Evolutionary conservation across 2,113 vertebrate species (phyloP).

Genomic region (Spea multiplicata): DNA sequence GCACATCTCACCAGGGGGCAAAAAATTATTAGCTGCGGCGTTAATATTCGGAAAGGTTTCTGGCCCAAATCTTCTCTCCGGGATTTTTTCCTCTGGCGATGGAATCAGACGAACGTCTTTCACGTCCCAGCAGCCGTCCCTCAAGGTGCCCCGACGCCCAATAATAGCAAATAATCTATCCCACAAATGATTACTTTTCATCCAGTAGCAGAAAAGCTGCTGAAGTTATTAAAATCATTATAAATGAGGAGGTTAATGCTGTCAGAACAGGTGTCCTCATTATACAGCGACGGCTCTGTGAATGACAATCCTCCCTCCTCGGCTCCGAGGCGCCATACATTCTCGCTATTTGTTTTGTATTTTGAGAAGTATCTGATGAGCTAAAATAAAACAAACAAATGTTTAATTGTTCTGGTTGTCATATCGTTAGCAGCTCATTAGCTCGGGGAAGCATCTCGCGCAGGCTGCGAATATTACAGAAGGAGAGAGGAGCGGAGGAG

Average conservation of each 20-base stretch:
- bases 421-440: conserved; percentile 33
- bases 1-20: too few relatives aligned
- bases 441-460: neutral
- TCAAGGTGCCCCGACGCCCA: too few relatives aligned
- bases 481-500: neutral
- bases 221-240: conserved; percentile 21
- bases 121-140: too few relatives aligned
- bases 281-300: conserved; percentile 24
- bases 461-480: neutral
- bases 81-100: too few relatives aligned
- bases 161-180: neutral
- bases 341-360: conserved; percentile 33
- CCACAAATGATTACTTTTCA: neutral
- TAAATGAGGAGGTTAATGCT: conserved; percentile 21
- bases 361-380: conserved; percentile 37
- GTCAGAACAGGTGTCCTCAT: conserved; percentile 39
- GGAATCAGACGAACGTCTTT: too few relatives aligned
- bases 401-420: conserved; percentile 40
- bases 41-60: too few relatives aligned
- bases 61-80: too few relatives aligned
- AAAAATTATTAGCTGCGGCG: too few relatives aligned
- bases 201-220: neutral
- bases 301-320: conserved; percentile 24
- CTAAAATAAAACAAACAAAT: conserved; percentile 42
- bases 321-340: neutral